A percentile compares a stretch with the other conserved stretches of the same genome.
Evolutionary conservation across 2,113 vertebrate genomes (phyloP).

Genomic region (Microcebus jonahi): DNA sequence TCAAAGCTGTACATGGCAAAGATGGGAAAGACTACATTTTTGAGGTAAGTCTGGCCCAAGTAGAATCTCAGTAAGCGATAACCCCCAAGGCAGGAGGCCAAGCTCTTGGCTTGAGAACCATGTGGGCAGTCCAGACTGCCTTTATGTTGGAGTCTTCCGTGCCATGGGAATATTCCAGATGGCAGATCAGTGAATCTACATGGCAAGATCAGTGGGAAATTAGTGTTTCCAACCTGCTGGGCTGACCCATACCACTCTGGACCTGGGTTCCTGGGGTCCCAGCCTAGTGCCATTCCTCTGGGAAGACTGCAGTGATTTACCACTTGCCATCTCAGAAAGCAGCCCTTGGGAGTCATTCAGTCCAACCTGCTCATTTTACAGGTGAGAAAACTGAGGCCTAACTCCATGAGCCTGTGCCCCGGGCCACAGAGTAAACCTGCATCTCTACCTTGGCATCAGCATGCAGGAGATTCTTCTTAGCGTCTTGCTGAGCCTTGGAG

Average conservation of each 20-base stretch:
- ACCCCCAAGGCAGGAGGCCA: background rate
- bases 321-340: conserved; percentile 2
- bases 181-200: background rate
- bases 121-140: background rate
- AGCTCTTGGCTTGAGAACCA: background rate
- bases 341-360: background rate
- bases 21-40: conserved; percentile 99
- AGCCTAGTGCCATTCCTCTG: background rate
- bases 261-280: background rate
- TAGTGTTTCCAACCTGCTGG: background rate
- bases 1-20: conserved; percentile 98
- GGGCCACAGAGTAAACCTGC: background rate
- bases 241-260: background rate
- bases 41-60: conserved; percentile 89
- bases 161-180: background rate
- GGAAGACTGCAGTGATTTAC: background rate
- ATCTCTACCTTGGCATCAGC: background rate
- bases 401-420: background rate
- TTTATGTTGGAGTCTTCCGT: background rate
- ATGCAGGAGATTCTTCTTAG: background rate
- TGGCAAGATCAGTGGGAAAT: background rate
- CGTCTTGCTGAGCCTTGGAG: background rate
- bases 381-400: background rate
- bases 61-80: background rate
- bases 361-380: background rate